A percentile compares a stretch with the other conserved stretches of the same genome.
These are phyloP conservation scores for Zoroaster sp. DNA, from an alignment of 53 echinoderm and acorn worm species.

Conservation along the genomic window DNA sequence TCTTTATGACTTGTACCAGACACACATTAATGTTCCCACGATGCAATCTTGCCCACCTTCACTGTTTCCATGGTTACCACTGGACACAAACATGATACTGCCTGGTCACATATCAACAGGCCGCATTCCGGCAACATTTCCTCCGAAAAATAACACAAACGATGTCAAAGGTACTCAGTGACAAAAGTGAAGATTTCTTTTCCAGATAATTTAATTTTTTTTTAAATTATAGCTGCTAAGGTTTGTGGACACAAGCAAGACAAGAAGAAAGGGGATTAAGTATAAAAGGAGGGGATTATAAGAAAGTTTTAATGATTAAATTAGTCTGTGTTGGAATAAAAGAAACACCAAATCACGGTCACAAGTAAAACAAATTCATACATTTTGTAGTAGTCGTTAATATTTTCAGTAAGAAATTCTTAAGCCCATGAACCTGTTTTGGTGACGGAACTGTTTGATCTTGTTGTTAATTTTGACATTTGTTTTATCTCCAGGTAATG, in stretches of 20 bases:
- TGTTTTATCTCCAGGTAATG: not conserved
- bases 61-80: slow-evolving; percentile 56
- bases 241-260: not conserved
- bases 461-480: not conserved
- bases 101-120: not conserved
- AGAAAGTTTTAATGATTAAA: no score
- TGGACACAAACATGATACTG: slow-evolving; percentile 51
- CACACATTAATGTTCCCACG: not conserved
- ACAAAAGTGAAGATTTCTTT: not conserved
- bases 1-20: not conserved
- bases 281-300: no score
- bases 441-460: no score
- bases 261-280: no score
- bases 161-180: not conserved
- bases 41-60: slow-evolving; percentile 23
- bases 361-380: no score
- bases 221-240: not conserved
- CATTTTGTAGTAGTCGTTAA: no score
- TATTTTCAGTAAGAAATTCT: no score
- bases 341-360: no score
- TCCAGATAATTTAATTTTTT: not conserved
- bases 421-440: no score
- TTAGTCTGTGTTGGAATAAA: no score
- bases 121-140: slow-evolving; percentile 60
- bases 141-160: not conserved